Evolutionary conservation across 2,888 invertebrate genomes (phyloP), one percentile per base, ranked within the genome.

Genomic region (Caenorhabditis sp.): DNA sequence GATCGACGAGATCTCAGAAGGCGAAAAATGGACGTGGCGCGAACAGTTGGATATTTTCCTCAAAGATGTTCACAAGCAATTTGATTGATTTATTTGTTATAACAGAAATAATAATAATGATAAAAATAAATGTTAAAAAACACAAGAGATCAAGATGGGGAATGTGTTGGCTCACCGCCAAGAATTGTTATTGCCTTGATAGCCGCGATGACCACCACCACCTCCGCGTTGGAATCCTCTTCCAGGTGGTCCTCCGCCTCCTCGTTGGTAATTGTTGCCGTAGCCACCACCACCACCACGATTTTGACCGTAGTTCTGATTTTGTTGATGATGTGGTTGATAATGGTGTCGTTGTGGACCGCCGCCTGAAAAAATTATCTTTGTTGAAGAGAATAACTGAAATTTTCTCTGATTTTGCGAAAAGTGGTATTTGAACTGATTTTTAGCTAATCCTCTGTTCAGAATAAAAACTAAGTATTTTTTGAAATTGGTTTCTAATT

Each of bases 181-280:
- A 14, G 70, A 70, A 14, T 65, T 58, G 27, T 66, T n/a, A n/a
- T n/a, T 66, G 58, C 70, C 70, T 20, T 70, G 66, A 58, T 63
- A 66, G 31, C 70, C 65, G 17, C 70, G 62, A 1, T 63, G 53
- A 17, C 63, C 53, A 26, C 64, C 61, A 10, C 70, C 36, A 4
- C 56, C 25, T 3, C 26, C 26, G 1, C 26, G 26, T 26, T 23
- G 5, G 26, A 23, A 56, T 5, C 23, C 17, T 56, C 56, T 17
- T 14, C 56, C 56, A 12, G 23, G 26, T 3, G 21, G 17, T 4
- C 56, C 53, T 2, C 53, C 56, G 17, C 56, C 56, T 26, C 56
- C 23, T 5, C 26, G 8, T n/a, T 26, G 25, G 17, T 56, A 23
- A n/a, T 56, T 25, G 23, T 56, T 23, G 2, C 10, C 8, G 10